Base-by-base conservation (phyloP, 2,797 vertebrate genomes). In the Morus bassanus region DNA sequence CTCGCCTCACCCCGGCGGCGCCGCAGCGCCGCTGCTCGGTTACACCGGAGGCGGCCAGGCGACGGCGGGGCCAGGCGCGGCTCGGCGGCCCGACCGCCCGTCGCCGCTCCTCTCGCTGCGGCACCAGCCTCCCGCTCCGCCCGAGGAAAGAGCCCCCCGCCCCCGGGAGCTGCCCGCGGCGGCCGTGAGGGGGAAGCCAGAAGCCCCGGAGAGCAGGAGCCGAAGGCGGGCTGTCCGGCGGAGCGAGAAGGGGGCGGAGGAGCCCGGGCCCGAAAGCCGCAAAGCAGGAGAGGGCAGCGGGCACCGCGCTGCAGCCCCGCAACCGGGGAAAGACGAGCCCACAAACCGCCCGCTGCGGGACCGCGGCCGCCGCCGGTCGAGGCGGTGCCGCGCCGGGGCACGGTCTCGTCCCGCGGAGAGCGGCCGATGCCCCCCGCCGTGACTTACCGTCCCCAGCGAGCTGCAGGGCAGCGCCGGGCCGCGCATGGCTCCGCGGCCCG, bases 401-500 rank as follows among this genome's bases (percentile, higher is more conserved):
- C 27, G 18, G 18, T n/a, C 43, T 51, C 28, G n/a, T 69, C 69
- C 83, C n/a, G 25, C 5, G 21, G n/a, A 23, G 12, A 35, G n/a
- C 39, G 30, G 22, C 15, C 41, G 41, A 41, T 41, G 41, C 15
- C 28, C 33, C 17, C 37, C 33, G 28, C 63, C 45, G 51, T 22
- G 57, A 76, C 92, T 91, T 84, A 94, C 92, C 88, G 39, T 84
- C 37, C 92, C 51, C 39, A 84, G 68, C 61, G 79, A 84, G 74
- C 79, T 31, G 84, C 84, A 19, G 56, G 73, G 73, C 92, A 93
- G 79, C 84, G 57, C 79, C 63, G 45, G 45, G 45, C 79, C 45
- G 63, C 56, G 68, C 92, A 91, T 91, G 84, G 74, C 68, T 88
- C 56, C 39, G 39, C 84, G 21, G 39, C 50, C 56, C 53, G 21